Conservation (phyloP, 2,113 vertebrate species). For the Aix galericulata region DNA sequence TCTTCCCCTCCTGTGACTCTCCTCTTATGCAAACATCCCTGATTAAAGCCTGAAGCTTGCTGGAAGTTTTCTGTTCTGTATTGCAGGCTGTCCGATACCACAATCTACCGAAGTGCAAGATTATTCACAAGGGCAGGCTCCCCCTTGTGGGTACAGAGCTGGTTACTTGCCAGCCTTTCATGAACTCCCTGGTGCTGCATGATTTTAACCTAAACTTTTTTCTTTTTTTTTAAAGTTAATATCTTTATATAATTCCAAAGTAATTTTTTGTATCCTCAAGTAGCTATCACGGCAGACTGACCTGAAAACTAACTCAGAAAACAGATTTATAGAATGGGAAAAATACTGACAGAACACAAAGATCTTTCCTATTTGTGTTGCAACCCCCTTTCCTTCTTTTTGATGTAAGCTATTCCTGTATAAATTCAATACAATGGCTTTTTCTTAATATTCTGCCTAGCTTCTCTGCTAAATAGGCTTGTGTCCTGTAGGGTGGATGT, state of each 20-base stretch:
- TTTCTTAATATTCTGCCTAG: not conserved
- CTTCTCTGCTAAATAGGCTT: not conserved
- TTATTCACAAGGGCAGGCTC: constrained; percentile 30
- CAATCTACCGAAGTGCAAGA: not conserved
- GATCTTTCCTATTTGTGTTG: not conserved
- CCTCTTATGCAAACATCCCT: constrained; percentile 18
- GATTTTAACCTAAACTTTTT: rapidly evolving
- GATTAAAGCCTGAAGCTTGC: not conserved
- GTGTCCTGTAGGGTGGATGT: not conserved
- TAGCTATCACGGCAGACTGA: not conserved
- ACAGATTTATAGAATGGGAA: not conserved
- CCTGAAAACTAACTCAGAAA: not conserved
- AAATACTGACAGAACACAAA: not conserved
- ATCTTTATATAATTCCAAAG: not conserved
- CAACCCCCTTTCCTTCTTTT: not conserved
- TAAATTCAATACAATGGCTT: rapidly evolving
- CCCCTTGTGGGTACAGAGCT: constrained; percentile 43
- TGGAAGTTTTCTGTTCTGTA: not conserved
- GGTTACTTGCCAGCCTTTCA: not conserved
- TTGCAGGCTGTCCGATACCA: not conserved
- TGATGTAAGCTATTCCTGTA: not conserved
- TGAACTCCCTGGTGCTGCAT: not conserved
- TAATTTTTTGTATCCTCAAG: not conserved
- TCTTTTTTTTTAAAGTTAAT: not conserved
- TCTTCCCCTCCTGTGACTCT: not conserved